Evolutionary conservation across 2,888 invertebrate genomes (phyloP).

Genomic region (Junonia oenone): DNA sequence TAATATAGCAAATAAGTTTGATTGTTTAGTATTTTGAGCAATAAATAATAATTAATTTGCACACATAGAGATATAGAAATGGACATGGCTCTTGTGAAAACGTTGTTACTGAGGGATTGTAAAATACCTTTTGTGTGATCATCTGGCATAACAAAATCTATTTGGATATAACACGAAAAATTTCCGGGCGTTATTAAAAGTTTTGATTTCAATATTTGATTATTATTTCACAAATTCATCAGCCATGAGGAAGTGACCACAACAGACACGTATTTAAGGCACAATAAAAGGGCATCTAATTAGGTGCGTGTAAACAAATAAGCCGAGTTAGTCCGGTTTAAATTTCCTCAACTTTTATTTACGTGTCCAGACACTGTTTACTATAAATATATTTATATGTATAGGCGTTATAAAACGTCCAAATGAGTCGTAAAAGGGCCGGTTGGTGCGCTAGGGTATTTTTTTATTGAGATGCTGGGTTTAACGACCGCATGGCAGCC

Average conservation of each 20-base stretch:
- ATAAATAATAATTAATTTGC: too few species aligned
- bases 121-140: too few species aligned
- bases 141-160: too few species aligned
- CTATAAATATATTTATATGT: conserved; percentile 34
- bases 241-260: background rate
- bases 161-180: too few species aligned
- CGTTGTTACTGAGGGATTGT: too few species aligned
- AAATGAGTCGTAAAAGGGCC: conserved; percentile 56
- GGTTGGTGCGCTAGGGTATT: conserved; percentile 46
- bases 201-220: too few species aligned
- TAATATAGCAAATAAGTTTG: too few species aligned
- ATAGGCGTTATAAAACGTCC: conserved; percentile 50
- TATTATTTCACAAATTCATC: background rate
- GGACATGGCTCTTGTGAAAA: too few species aligned
- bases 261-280: background rate
- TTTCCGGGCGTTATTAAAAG: too few species aligned
- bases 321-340: background rate
- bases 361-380: conserved; percentile 35
- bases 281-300: background rate
- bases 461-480: conserved; percentile 59
- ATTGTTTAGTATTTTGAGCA: too few species aligned
- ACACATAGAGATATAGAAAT: too few species aligned
- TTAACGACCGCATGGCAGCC: conserved; percentile 51
- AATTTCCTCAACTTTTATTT: conserved; percentile 25
- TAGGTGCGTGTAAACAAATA: background rate